phyloP scores from a whole-genome alignment of 53 echinoderm and acorn worm genomes.

The Echinometra lucunter region DNA sequence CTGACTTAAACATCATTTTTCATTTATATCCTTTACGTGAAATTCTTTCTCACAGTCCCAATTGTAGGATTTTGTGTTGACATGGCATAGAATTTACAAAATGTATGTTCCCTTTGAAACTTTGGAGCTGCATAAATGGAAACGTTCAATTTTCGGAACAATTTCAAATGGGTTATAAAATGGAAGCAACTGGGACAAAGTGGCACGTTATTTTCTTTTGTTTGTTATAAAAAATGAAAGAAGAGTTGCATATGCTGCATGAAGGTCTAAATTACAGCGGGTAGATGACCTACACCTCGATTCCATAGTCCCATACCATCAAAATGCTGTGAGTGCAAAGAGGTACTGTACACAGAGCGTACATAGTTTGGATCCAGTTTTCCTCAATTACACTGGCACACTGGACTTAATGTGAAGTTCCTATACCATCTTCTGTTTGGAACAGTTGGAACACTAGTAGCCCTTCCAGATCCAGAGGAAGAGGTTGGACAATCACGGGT shows the following conservation, averaged over 20 bases:
- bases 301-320: background rate
- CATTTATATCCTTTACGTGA: background rate
- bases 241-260: background rate
- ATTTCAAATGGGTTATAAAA: background rate
- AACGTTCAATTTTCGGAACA: background rate
- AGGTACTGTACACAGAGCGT: background rate
- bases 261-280: background rate
- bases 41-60: background rate
- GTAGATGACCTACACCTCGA: background rate
- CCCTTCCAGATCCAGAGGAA: background rate
- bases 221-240: constrained; percentile 37
- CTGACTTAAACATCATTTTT: background rate
- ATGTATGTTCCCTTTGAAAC: background rate
- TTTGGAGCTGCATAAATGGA: background rate
- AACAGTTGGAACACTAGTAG: background rate
- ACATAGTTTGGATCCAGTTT: background rate
- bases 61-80: background rate
- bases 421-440: background rate
- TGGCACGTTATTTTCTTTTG: background rate
- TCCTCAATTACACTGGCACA: background rate
- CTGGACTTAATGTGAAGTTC: background rate
- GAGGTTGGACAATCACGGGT: background rate
- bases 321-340: background rate
- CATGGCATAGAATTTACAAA: background rate
- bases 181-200: background rate